These are phyloP conservation scores for Drosophila repletoides DNA, from an alignment of 1,140 invertebrate species.

Conservation along the genomic window DNA sequence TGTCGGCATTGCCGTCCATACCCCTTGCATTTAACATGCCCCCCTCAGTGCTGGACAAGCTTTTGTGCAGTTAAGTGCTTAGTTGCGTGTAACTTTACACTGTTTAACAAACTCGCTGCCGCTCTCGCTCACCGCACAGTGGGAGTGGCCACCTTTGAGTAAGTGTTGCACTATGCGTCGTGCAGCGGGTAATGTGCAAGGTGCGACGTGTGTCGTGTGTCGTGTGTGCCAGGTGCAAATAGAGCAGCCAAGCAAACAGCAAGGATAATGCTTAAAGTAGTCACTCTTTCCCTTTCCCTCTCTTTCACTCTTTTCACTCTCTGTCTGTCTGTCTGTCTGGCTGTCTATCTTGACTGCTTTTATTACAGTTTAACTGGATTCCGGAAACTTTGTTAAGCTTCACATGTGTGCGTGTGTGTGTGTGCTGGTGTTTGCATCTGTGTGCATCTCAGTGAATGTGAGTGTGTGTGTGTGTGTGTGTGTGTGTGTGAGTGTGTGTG, in stretches of 20 bases:
- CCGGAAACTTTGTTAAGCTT: conserved; percentile 22
- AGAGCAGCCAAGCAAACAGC: conserved; percentile 21
- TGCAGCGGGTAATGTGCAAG: too few relatives aligned
- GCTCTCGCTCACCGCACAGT: conserved; percentile 54
- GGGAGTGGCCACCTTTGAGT: conserved; percentile 15
- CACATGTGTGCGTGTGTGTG: not conserved
- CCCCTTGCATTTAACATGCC: not conserved
- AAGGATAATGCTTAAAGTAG: conserved; percentile 34
- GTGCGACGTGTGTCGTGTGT: conserved; percentile 18
- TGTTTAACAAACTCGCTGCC: conserved; percentile 76
- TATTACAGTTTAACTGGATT: conserved; percentile 39
- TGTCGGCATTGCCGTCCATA: not conserved
- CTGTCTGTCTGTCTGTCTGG: not conserved
- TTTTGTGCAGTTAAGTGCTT: conserved; percentile 79
- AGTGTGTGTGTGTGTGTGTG: conserved; percentile 5
- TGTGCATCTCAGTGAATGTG: too few relatives aligned
- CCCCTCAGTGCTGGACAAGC: conserved; percentile 20
- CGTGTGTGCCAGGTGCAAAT: conserved; percentile 60
- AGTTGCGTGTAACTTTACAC: conserved; percentile 79
- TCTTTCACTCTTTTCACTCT: not conserved
- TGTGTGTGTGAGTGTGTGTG: conserved; percentile 7
- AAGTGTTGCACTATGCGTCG: conserved; percentile 35
- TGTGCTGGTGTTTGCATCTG: too few relatives aligned
- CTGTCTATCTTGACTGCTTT: conserved; percentile 15
- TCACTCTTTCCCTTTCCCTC: not conserved